Base-by-base conservation (phyloP, 2,113 vertebrate genomes). In the Eonycteris spelaea region DNA sequence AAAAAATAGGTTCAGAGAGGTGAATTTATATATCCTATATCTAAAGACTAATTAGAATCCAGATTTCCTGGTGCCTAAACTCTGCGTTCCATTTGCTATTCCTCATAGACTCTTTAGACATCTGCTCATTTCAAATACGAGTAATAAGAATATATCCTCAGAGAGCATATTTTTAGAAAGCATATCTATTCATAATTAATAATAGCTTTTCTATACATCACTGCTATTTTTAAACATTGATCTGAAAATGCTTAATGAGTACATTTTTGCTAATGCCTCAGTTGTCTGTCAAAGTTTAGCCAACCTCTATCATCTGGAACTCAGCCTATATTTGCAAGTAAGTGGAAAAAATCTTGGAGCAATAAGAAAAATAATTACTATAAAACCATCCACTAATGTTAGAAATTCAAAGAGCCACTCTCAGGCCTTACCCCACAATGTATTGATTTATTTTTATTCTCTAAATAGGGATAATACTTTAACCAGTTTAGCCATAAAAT, bases 131-230 rank as follows among this genome's bases (percentile, higher is more conserved):
- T 96, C 85, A 88, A 71, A 90, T 85, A 61, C 83, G 90, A 83
- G 48, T 82, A 83, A 57, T 73, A 87, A 45, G 26, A 79, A 67
- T 79, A 84, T 75, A 85, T 24, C 57, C 48, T 80, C 38, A 91
- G 84, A 93, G 38, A 89, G 73, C 95, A 70, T 96, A 91, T 90
- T 94, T 97, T 97, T 94, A 94, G 96, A 94, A 95, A 94, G 40
- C n/a, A 5, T 85, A 94, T 53, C 84, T 91, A 43, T 87, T 83
- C 5, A 45, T 86, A 90, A 83, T 53, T 93, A 96, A 82, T 94
- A 94, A 94, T 92, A 96, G 80, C 61, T 93, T 94, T 95, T 96
- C 63, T 92, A 33, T 83, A 91, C 51, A 92, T 80, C 75, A 94
- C 59, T 6, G 38, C 70, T 97, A 59, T 97, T 96, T 97, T 90